Base-by-base conservation (phyloP, 2,888 invertebrate genomes). In the Amiota minor region DNA sequence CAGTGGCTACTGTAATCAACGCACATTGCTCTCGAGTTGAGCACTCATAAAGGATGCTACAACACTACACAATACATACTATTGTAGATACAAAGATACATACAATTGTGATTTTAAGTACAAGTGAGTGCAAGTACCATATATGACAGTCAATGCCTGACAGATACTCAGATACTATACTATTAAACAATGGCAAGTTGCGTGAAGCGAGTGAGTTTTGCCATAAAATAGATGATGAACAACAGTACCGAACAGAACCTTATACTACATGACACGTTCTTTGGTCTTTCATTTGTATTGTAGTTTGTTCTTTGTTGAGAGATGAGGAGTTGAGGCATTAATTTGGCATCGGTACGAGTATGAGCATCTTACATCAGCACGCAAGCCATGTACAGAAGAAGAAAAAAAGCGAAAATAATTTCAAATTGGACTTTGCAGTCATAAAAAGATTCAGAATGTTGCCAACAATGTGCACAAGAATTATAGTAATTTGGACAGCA, bases 1-100 rank as follows among this genome's bases (percentile, higher is more conserved):
- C 35, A 35, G 35, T 47, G 67, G 67, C 67, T 35, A 23, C 50
- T 50, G 53, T 53, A 68, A 68, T 68, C 50, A 68, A 23, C 53
- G 67, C 12, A 18, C 45, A 62, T 35, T 62, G 62, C 62, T 23
- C 62, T 14, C 35, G 23, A 20, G 23, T 53, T 20, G 20, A 14
- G 45, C 49, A 11, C 47, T 47, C 47, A 65, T 47, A 49, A 47
- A 18, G 47, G 65, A 8, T 16, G 35, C 6, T 35, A 35, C 35
- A 35, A 35, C 35, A 35, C 35, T 6, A 35, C 35, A 35, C 35
- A 4, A 20, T 35, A 68, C 62, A 1, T 45, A 35, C 20, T 20
- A 50, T 14, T n/a, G n/a, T n/a, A n/a, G n/a, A 11, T 50, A 20
- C 20, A 20, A 14, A 9, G 23, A 49, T 65, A 20, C 18, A 18